Percentiles rank a stretch among this genome's conserved stretches.
phyloP scores from a whole-genome alignment of 2,113 vertebrate genomes.

The Clinocottus analis region DNA sequence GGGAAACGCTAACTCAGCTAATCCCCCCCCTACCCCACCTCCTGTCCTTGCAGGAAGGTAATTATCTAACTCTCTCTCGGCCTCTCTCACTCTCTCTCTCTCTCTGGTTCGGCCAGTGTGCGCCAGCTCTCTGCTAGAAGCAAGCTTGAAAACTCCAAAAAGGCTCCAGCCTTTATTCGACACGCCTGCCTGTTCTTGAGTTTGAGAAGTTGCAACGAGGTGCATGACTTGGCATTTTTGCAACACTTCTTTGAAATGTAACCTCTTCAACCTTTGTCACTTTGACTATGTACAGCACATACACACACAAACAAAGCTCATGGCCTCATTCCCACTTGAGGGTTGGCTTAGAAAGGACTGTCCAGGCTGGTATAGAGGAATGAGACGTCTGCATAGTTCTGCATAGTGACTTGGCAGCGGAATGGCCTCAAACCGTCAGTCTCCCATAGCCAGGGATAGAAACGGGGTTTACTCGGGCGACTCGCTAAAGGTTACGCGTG shows the following conservation, averaged over 20 bases:
- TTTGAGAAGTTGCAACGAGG: slow-evolving; percentile 18
- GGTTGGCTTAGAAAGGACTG: slow-evolving; percentile 40
- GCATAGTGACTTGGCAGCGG: slow-evolving; percentile 61
- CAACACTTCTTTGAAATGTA: slow-evolving; percentile 41
- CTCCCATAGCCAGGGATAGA: slow-evolving; percentile 23
- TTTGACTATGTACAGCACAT: slow-evolving; percentile 26
- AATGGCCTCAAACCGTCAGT: slow-evolving; percentile 61
- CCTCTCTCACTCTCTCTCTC: neutral
- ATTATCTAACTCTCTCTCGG: slow-evolving; percentile 43
- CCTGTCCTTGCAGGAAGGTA: slow-evolving; percentile 55
- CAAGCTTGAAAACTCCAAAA: neutral
- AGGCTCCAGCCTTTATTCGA: neutral
- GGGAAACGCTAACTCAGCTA: slow-evolving; percentile 65
- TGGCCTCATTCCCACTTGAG: slow-evolving; percentile 45
- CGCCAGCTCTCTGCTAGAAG: slow-evolving; percentile 21
- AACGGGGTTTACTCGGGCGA: slow-evolving; percentile 31
- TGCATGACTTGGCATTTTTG: slow-evolving; percentile 17
- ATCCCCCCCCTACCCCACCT: too few relatives aligned
- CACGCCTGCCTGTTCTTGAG: neutral
- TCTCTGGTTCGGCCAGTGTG: slow-evolving; percentile 8
- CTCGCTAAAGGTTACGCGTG: slow-evolving; percentile 23
- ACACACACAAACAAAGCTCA: slow-evolving; percentile 35
- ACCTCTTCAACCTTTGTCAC: slow-evolving; percentile 36
- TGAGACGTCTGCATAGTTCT: slow-evolving; percentile 64
- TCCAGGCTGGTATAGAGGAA: slow-evolving; percentile 61